Conservation (phyloP, 2,888 invertebrate genomes). For the Notodonta dromedarius region DNA sequence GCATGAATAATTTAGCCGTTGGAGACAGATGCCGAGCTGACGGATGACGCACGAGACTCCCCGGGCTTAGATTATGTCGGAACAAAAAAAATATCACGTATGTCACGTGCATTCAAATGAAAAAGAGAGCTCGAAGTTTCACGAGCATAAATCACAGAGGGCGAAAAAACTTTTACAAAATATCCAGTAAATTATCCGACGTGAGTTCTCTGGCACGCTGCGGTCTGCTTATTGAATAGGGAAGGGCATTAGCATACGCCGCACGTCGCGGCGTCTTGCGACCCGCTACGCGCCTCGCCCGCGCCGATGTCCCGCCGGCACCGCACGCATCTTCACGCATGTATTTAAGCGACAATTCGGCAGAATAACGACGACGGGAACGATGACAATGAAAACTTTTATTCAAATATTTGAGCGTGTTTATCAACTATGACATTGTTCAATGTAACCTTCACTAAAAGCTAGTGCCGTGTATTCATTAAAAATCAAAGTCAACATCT, state of each 20-base stretch:
- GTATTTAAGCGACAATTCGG: conserved; percentile 23
- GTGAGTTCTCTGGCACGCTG: conserved; percentile 83
- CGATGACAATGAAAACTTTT: neutral
- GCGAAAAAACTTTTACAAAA: conserved; percentile 84
- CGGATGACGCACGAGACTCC: conserved; percentile 71
- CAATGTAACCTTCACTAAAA: neutral
- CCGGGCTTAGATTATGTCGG: conserved; percentile 74
- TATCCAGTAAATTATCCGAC: conserved; percentile 85
- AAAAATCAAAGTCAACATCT: conserved; percentile 35
- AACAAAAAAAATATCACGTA: conserved; percentile 81
- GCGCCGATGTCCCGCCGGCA: conserved; percentile 31
- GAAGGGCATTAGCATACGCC: conserved; percentile 78
- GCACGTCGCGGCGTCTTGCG: conserved; percentile 76
- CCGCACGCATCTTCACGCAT: conserved; percentile 33
- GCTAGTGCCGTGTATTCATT: conserved; percentile 22
- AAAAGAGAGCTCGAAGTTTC: conserved; percentile 83
- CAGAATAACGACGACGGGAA: neutral
- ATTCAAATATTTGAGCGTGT: neutral
- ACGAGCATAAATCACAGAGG: conserved; percentile 83
- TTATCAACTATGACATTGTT: neutral
- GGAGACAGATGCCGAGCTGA: conserved; percentile 76
- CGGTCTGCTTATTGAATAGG: conserved; percentile 84
- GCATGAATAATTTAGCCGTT: conserved; percentile 80
- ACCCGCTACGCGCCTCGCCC: conserved; percentile 53
- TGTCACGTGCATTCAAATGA: conserved; percentile 84